Evolutionary conservation across 2,797 vertebrate genomes (phyloP), one percentile per base, ranked within the genome.

Genomic region (Coregonus ussuriensis): DNA sequence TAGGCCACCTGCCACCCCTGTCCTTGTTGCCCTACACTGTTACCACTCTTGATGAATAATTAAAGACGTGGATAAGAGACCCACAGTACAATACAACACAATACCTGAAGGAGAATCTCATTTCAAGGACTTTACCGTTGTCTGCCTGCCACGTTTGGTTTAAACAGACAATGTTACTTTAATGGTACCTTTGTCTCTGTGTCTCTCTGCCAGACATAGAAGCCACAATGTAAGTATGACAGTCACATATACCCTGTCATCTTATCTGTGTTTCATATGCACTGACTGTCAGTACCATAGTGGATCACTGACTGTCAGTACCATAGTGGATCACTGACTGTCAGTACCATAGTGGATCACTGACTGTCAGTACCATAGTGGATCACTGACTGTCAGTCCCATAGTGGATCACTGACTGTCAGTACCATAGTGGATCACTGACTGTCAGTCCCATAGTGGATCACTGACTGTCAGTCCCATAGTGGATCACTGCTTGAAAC

Each of bases 21-120:
- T 31, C 62, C 29, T 37, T 54, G 63, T 31, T 67, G 31, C 25
- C 37, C 63, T 2, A 71, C 18, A 87, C 81, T 79, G 71, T 74
- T 73, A 79, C 65, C 77, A 56, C 72, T 69, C 79, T 82, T 87
- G 79, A 92, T 92, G 88, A 92, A 93, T 93, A 92, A 91, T 93
- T 89, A 89, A 93, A 33, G 69, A 41, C 78, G 70, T 80, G 82
- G 85, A 90, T 88, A 84, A 88, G 80, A 91, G 82, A 76, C 87
- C 82, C n/a, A 59, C 56, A 2, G 56, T n/a, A 59, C n/a, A 59
- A 59, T 18, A 77, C 72, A 62, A 77, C 18, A 53, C 29, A 52
- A 14, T 73, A 87, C 80, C 89, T 90, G 78, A 76, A 88, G 86
- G 81, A 91, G 84, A 56, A n/a, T 80, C 81, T 80, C 78, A 73